phyloP scores from a whole-genome alignment of 2,113 vertebrate genomes.

The Formicarius rufipectus region DNA sequence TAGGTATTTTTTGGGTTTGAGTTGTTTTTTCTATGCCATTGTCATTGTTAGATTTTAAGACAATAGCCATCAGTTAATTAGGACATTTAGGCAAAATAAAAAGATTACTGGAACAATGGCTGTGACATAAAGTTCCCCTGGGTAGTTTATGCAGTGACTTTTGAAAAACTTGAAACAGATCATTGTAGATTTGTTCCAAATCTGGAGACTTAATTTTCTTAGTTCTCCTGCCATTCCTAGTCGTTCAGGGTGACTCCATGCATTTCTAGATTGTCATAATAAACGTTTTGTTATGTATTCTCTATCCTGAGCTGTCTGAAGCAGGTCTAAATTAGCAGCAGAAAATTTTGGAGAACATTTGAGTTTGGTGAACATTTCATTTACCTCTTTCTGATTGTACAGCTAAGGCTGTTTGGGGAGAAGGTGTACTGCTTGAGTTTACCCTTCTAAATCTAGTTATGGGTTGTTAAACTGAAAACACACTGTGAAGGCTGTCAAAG shows the following conservation, averaged over 20 bases:
- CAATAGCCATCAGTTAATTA: neutral
- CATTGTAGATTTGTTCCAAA: neutral
- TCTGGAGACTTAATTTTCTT: neutral
- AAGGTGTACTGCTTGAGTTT: neutral
- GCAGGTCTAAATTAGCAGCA: neutral
- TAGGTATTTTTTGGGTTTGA: neutral
- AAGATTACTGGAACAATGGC: neutral
- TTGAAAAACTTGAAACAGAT: neutral
- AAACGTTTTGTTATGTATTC: neutral
- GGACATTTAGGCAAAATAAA: neutral
- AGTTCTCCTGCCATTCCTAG: neutral
- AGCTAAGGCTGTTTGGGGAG: neutral
- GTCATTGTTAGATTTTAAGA: neutral
- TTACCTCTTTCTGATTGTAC: neutral
- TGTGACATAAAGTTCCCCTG: fast-evolving
- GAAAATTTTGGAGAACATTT: neutral
- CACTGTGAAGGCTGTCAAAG: neutral
- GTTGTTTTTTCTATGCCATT: neutral
- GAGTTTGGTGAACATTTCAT: no score
- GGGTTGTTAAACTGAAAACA: neutral
- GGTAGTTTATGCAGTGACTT: neutral
- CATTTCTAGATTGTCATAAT: neutral
- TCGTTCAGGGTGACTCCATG: neutral
- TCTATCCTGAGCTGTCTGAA: neutral
- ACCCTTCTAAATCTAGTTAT: neutral